Percentiles rank a stretch among this genome's conserved stretches.
Conservation (phyloP, 2,888 invertebrate genomes). For the Ichneumoninae sp. region DNA sequence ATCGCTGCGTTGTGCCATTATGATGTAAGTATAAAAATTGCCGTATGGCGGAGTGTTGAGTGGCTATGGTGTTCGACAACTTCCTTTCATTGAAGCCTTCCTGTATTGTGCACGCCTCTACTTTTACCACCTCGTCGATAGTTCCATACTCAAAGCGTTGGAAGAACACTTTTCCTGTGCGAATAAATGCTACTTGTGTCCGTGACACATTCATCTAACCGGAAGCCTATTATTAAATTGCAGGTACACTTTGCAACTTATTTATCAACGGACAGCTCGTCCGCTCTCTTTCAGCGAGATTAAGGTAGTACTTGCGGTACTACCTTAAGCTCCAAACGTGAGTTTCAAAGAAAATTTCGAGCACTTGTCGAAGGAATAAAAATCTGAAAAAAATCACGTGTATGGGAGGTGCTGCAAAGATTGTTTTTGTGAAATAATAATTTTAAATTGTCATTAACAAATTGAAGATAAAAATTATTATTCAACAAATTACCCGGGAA, state of each 20-base stretch:
- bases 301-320: neutral
- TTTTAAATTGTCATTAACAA: too few relatives aligned
- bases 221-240: conserved; percentile 6
- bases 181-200: neutral
- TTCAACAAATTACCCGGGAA: too few relatives aligned
- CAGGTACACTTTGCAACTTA: conserved; percentile 30
- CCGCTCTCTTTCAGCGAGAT: neutral
- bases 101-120: conserved; percentile 13
- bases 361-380: too few relatives aligned
- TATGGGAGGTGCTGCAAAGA: too few relatives aligned
- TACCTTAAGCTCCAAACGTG: too few relatives aligned
- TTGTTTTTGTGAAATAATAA: too few relatives aligned
- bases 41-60: neutral
- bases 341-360: too few relatives aligned
- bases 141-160: neutral
- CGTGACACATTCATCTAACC: neutral
- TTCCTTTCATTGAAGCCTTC: conserved; percentile 20
- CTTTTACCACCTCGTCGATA: neutral
- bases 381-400: too few relatives aligned
- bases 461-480: too few relatives aligned
- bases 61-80: conserved; percentile 8
- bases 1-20: conserved; percentile 17
- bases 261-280: conserved; percentile 3
- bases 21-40: neutral
- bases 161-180: neutral